phyloP scores from a whole-genome alignment of 2,113 vertebrate genomes.

The Antechinus stuartii region DNA sequence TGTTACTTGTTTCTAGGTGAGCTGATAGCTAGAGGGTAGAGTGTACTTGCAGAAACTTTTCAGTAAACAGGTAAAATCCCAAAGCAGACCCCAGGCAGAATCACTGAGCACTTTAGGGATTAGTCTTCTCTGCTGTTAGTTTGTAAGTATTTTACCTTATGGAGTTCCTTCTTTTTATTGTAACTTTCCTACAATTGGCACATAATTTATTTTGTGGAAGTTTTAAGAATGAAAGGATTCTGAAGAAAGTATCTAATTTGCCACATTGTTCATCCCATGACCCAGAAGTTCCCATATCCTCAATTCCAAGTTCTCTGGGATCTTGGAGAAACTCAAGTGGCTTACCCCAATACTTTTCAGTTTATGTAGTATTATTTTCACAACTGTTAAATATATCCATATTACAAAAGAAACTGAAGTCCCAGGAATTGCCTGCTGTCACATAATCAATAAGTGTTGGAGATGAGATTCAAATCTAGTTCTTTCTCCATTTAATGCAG shows the following conservation, averaged over 20 bases:
- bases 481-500: neutral
- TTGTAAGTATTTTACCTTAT: neutral
- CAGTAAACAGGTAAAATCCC: neutral
- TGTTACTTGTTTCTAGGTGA: neutral
- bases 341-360: neutral
- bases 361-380: neutral
- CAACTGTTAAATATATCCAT: neutral
- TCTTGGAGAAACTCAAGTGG: neutral
- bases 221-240: neutral
- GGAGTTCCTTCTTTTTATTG: neutral
- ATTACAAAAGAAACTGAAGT: neutral
- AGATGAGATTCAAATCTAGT: neutral
- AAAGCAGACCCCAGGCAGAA: neutral
- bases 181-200: neutral
- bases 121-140: neutral
- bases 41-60: neutral
- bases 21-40: neutral
- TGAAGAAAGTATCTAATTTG: neutral
- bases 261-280: neutral
- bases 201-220: neutral
- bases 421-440: neutral
- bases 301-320: neutral
- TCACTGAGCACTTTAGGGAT: neutral
- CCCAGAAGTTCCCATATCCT: neutral
- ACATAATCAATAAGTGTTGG: neutral